Evolutionary conservation across 2,113 vertebrate species (phyloP), one percentile per base, ranked within the genome.

Genomic region (Oreochromis niloticus): DNA sequence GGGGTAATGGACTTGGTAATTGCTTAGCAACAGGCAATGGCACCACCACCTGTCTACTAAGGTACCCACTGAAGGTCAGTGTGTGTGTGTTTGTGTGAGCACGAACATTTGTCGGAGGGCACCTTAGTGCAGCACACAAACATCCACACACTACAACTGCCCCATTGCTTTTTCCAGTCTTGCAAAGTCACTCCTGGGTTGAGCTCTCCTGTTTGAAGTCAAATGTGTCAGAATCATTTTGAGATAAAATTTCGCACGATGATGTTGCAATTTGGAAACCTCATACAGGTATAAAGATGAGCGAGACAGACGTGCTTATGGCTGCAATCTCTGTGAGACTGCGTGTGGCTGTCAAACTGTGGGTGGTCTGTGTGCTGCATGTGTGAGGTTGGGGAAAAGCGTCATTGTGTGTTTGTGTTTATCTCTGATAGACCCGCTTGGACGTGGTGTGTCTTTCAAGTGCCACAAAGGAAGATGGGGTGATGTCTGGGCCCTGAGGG

Each of bases 1-100:
- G 86, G 87, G 92, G 93, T 95, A 95, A 95, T 95, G 93, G 92
- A 94, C 90, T 94, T 86, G 86, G 87, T 95, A 95, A 95, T 96
- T 95, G 92, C 94, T 94, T 95, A 95, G 94, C 93, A 96, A 94
- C 93, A 95, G 93, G 90, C 89, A 93, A 50, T 88, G 87, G 87
- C 89, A 90, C 68, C 90, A 90, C 92, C 93, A 94, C 94, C 94
- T 94, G 93, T 94, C 94, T 84, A 93, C 91, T 79, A 93, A 92
- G 92, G 89, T 90, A 88, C 88, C 89, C 79, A 90, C 81, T 94
- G 93, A 93, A 92, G 89, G 90, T 95, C 90, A 91, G 85, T 81
- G 14, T 80, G 87, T 89, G 79, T 81, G 59, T 68, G 30, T 68
- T 75, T 68, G 66, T 50, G 84, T 56, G 73, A 39, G 13, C 13